A percentile compares a stretch with the other conserved stretches of the same genome.
Evolutionary conservation across 2,888 invertebrate genomes (phyloP).

Genomic region (Ceramica pisi): DNA sequence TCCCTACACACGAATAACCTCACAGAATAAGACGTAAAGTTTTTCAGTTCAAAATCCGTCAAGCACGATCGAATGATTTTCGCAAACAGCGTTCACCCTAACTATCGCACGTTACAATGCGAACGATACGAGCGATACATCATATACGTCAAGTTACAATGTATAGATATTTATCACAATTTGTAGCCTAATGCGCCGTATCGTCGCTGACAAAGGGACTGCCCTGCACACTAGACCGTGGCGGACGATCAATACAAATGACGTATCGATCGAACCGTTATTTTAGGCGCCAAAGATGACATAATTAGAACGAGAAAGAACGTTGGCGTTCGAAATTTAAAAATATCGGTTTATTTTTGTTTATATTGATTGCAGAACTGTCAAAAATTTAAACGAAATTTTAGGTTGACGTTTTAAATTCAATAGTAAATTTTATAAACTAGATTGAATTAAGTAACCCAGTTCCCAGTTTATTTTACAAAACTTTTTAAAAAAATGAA

Average conservation of each 20-base stretch:
- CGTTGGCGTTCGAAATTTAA: not conserved
- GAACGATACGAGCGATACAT: slow-evolving; percentile 65
- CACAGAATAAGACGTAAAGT: slow-evolving; percentile 42
- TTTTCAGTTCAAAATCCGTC: slow-evolving; percentile 62
- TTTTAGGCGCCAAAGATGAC: slow-evolving; percentile 57
- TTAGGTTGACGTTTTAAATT: not conserved
- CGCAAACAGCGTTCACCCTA: slow-evolving; percentile 63
- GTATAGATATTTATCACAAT: slow-evolving; percentile 80
- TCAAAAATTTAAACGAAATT: too few relatives aligned
- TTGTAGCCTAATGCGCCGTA: slow-evolving; percentile 79
- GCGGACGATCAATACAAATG: slow-evolving; percentile 67
- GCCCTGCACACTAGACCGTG: slow-evolving; percentile 70
- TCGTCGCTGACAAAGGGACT: slow-evolving; percentile 74
- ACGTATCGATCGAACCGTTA: slow-evolving; percentile 64
- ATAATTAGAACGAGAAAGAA: slow-evolving; percentile 28
- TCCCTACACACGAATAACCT: slow-evolving; percentile 23
- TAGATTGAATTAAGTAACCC: too few relatives aligned
- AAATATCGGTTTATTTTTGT: not conserved
- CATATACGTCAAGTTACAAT: slow-evolving; percentile 65
- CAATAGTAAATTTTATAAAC: not conserved
- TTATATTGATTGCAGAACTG: too few relatives aligned
- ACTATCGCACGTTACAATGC: slow-evolving; percentile 63
- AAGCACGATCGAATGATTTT: slow-evolving; percentile 63
- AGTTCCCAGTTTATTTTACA: too few relatives aligned
- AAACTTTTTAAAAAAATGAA: too few relatives aligned